Evolutionary conservation across 30 jellyfish, hydroid and myxozoan genomes (phyloP), one percentile per base, ranked within the genome.

Genomic region (Hydractinia symbiolongicarpus): DNA sequence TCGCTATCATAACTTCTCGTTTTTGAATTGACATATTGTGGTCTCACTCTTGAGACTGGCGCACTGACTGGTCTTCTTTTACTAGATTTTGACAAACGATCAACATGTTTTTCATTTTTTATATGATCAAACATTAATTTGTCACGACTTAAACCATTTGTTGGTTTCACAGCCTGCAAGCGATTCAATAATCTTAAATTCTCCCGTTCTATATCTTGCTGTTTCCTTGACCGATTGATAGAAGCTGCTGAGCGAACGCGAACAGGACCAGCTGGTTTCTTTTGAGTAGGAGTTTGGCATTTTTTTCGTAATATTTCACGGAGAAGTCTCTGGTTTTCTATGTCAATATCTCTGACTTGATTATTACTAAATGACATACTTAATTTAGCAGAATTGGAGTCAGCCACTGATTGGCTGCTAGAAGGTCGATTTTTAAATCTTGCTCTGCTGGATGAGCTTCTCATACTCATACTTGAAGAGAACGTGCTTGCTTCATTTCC

Each of bases 271-370:
- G 56, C 57, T 10, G 78, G 67, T 49, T 9, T 30, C 51, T 71
- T 71, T 51, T 66, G 82, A 50, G 86, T 88, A 17, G 85, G 67
- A 20, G 72, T 15, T 1, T 72, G 21, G 54, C 77, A 55, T 76
- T 82, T 81, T 50, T 73, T 82, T 67, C 83, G 90, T 76, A 86
- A 53, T 71, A 91, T 66, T 75, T 88, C 93, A 61, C 74, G 83
- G 2, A 91, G 78, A 62, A 91, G 89, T 68, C 98, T 72, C 61
- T 91, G 95, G 58, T 91, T 91, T 76, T 91, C 98, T 40, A 89
- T 84, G 68, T 91, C 98, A 73, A 91, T 91, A 50, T 79, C 82
- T 9, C 87, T 82, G 6, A 91, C 98, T 83, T 82, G 86, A n/a
- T 76, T 84, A 81, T 91, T 87, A 5, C 88, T 77, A 75, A 91